Conservation (phyloP, 2,888 invertebrate genomes). For the Cephus runcator region DNA sequence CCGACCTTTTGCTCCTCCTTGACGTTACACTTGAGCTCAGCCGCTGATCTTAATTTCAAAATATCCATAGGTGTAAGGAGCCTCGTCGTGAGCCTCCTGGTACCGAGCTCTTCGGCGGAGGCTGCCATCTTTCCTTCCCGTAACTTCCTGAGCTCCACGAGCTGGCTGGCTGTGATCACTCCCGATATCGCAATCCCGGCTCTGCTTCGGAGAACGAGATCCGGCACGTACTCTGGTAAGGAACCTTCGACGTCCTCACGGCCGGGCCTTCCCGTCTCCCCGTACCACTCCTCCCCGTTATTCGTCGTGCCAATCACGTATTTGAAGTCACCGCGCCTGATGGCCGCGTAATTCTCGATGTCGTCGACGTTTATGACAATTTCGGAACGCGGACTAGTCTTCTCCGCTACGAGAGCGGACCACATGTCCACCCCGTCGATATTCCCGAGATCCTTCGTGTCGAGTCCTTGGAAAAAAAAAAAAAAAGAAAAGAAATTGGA, state of each 20-base stretch:
- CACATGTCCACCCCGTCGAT: slow-evolving; percentile 71
- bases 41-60: slow-evolving; percentile 41
- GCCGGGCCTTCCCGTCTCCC: slow-evolving; percentile 56
- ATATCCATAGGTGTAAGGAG: slow-evolving; percentile 42
- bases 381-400: slow-evolving; percentile 68
- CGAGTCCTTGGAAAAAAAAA: slow-evolving; percentile 50
- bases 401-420: slow-evolving; percentile 66
- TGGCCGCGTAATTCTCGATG: slow-evolving; percentile 69
- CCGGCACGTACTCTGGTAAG: slow-evolving; percentile 62
- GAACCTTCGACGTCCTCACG: slow-evolving; percentile 36
- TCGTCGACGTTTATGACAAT: slow-evolving; percentile 72
- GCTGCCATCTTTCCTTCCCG: slow-evolving; percentile 15
- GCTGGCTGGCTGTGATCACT: slow-evolving; percentile 66
- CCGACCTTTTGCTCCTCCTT: slow-evolving; percentile 34
- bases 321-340: slow-evolving; percentile 73
- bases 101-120: neutral
- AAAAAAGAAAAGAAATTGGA: neutral
- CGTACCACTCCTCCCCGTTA: slow-evolving; percentile 64
- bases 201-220: slow-evolving; percentile 65
- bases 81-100: slow-evolving; percentile 8
- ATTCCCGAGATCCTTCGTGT: slow-evolving; percentile 65
- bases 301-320: slow-evolving; percentile 70
- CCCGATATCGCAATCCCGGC: slow-evolving; percentile 66
- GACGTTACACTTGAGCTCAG: slow-evolving; percentile 47
- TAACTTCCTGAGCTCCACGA: slow-evolving; percentile 37